These are phyloP conservation scores for Catalaphyllia jardinei DNA, from an alignment of 64 coral and sea anemone genomes.

Conservation along the genomic window DNA sequence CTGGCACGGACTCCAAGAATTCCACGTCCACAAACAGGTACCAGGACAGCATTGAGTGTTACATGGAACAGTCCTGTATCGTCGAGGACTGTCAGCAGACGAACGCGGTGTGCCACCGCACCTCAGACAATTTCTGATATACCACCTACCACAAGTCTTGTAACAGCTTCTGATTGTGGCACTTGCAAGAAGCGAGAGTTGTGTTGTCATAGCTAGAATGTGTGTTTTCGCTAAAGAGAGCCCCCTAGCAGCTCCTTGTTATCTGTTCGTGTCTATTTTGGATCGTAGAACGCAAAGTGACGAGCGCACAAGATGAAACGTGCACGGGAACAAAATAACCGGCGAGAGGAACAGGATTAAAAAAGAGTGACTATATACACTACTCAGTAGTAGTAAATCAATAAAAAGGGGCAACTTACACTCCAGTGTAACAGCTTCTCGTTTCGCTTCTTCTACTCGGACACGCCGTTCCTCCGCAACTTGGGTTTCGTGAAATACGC, in stretches of 20 bases:
- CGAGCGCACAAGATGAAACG: no score
- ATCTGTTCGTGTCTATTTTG: no score
- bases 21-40: slow-evolving; percentile 55
- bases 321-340: no score
- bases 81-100: neutral
- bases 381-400: no score
- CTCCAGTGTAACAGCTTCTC: no score
- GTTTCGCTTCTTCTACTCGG: slow-evolving; percentile 7
- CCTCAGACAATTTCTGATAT: neutral
- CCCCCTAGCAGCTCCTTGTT: neutral
- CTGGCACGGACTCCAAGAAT: slow-evolving; percentile 42
- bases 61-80: neutral
- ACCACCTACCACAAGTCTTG: neutral
- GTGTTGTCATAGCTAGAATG: no score
- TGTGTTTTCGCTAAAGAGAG: no score
- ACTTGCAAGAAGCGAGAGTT: neutral
- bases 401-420: no score
- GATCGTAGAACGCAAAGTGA: no score
- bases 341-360: no score
- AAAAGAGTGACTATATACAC: no score
- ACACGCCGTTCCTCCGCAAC: slow-evolving; percentile 64
- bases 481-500: slow-evolving; percentile 15
- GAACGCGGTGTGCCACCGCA: slow-evolving; percentile 20
- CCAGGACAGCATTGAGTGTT: slow-evolving; percentile 34
- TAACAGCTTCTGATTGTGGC: slow-evolving; percentile 21